phyloP scores from a whole-genome alignment of 2,888 invertebrate genomes.

The Caenorhabditis sp. region DNA sequence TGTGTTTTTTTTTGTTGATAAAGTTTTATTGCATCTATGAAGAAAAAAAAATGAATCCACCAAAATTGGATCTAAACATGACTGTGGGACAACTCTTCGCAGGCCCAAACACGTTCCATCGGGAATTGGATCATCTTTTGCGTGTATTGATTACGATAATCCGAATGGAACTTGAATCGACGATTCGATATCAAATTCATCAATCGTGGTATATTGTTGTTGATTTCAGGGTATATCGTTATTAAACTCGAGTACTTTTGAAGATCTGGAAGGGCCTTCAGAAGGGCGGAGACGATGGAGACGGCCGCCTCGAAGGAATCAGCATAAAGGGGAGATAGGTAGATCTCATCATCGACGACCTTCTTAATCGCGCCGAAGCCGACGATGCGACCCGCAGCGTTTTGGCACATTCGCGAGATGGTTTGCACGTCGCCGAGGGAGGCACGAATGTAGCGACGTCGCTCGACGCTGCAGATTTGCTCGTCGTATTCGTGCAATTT shows the following conservation, averaged over 20 bases:
- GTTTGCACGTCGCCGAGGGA: conserved; percentile 17
- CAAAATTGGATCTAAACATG: not conserved
- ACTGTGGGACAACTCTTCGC: conserved; percentile 33
- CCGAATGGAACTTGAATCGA: conserved; percentile 22
- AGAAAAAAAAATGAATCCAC: too few relatives aligned
- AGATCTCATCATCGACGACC: conserved; percentile 21
- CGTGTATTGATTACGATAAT: conserved; percentile 32
- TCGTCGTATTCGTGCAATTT: conserved; percentile 40
- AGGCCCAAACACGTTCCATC: conserved; percentile 30
- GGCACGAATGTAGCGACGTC: conserved; percentile 30
- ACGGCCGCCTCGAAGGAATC: conserved; percentile 32
- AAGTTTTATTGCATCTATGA: too few relatives aligned
- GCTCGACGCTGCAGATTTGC: conserved; percentile 23
- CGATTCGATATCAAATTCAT: conserved; percentile 27
- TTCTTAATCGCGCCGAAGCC: conserved; percentile 32
- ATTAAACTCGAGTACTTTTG: conserved; percentile 19
- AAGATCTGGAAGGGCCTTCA: conserved; percentile 19
- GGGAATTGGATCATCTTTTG: conserved; percentile 30
- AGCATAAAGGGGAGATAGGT: conserved; percentile 31
- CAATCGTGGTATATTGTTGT: conserved; percentile 36
- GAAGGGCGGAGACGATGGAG: conserved; percentile 14
- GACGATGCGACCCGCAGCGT: conserved; percentile 31
- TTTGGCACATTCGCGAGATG: conserved; percentile 17
- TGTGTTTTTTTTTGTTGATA: too few relatives aligned
- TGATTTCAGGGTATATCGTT: conserved; percentile 33